phyloP scores from a whole-genome alignment of 1,140 invertebrate species.

The Bombus waltoni region DNA sequence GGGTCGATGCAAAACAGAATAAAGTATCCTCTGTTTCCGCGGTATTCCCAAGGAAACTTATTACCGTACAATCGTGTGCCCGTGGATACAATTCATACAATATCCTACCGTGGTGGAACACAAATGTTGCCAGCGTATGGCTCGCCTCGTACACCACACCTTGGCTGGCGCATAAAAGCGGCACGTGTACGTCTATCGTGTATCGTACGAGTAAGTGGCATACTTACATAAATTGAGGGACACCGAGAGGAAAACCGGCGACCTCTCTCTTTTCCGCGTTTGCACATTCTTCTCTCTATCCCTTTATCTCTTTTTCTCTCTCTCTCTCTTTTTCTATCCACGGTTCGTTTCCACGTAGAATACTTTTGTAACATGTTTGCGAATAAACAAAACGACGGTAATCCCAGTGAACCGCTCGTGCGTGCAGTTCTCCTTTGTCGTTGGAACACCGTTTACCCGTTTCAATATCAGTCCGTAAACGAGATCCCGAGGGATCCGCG shows the following conservation, averaged over 20 bases:
- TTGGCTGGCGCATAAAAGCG: slow-evolving; percentile 18
- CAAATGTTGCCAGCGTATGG: not conserved
- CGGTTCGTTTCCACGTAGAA: slow-evolving; percentile 9
- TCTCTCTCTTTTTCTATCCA: not conserved
- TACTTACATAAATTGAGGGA: slow-evolving; percentile 59
- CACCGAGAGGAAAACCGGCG: not conserved
- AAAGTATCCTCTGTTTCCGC: slow-evolving; percentile 58
- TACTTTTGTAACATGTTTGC: slow-evolving; percentile 64
- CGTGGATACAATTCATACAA: slow-evolving; percentile 55
- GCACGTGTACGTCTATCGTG: slow-evolving; percentile 9
- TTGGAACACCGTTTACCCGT: slow-evolving; percentile 55
- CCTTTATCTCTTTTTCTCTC: not conserved
- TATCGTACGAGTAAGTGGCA: slow-evolving; percentile 36
- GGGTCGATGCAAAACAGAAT: slow-evolving; percentile 69
- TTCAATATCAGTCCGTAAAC: slow-evolving; percentile 72
- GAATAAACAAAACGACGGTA: slow-evolving; percentile 74
- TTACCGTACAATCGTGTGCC: slow-evolving; percentile 66
- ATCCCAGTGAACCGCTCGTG: slow-evolving; percentile 64
- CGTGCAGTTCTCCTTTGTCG: slow-evolving; percentile 63
- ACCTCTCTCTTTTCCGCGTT: not conserved
- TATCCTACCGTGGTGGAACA: slow-evolving; percentile 9
- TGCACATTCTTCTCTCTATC: not conserved
- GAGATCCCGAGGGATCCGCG: slow-evolving; percentile 66
- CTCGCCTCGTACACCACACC: not conserved
- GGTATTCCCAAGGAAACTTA: slow-evolving; percentile 75